Percentiles rank a stretch among this genome's conserved stretches.
Evolutionary conservation across 2,888 invertebrate species (phyloP).

Genomic region (Stratiomys singularior): DNA sequence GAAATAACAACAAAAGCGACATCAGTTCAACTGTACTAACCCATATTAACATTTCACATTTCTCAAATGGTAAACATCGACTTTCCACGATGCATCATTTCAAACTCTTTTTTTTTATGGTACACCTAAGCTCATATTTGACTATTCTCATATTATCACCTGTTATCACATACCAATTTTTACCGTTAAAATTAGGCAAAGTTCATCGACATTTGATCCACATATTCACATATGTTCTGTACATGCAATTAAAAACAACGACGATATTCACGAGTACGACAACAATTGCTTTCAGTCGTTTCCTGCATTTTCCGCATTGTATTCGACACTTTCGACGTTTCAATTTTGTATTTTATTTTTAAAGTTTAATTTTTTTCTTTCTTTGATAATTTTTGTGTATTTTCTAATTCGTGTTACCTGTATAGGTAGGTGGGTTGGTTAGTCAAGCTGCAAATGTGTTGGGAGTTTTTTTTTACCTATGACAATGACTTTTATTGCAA

Average conservation of each 20-base stretch:
- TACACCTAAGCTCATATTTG: neutral
- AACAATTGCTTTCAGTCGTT: neutral
- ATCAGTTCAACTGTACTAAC: too few relatives aligned
- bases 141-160: constrained; percentile 15
- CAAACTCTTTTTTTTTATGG: too few relatives aligned
- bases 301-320: constrained; percentile 2
- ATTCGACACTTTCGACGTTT: neutral
- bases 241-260: neutral
- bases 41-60: neutral
- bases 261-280: neutral
- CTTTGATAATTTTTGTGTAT: too few relatives aligned
- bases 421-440: too few relatives aligned
- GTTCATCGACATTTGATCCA: constrained; percentile 28
- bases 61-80: neutral
- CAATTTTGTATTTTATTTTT: neutral
- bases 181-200: constrained; percentile 18
- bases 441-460: too few relatives aligned
- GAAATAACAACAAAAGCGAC: too few relatives aligned
- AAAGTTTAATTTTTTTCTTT: neutral
- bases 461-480: neutral
- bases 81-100: neutral
- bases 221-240: neutral
- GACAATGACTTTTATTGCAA: neutral
- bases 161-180: constrained; percentile 20
- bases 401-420: too few relatives aligned